Percentiles rank a stretch among this genome's conserved stretches.
phyloP scores from a whole-genome alignment of 2,888 invertebrate genomes.

The Polymixis lichenea region DNA sequence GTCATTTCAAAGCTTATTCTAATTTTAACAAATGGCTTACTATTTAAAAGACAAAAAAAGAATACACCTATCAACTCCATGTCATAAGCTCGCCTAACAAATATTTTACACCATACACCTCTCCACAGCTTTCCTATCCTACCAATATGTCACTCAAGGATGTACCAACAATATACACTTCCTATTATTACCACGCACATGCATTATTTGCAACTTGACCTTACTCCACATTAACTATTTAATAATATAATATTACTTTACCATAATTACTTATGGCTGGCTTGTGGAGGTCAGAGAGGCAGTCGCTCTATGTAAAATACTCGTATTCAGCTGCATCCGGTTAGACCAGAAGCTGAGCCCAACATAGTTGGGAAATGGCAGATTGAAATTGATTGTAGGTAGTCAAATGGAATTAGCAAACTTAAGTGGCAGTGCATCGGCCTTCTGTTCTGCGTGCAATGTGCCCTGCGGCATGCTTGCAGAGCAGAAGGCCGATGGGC shows the following conservation, averaged over 20 bases:
- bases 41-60: neutral
- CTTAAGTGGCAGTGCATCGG: too few relatives aligned
- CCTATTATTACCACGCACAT: constrained; percentile 69
- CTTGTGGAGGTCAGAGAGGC: constrained; percentile 10
- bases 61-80: neutral
- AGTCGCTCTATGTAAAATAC: neutral
- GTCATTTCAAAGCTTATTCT: too few relatives aligned
- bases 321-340: neutral
- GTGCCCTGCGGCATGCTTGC: too few relatives aligned
- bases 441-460: too few relatives aligned
- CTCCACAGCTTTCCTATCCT: constrained; percentile 66
- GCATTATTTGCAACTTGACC: constrained; percentile 63
- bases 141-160: constrained; percentile 69
- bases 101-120: constrained; percentile 17
- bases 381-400: too few relatives aligned
- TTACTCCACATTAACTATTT: constrained; percentile 57
- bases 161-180: constrained; percentile 67
- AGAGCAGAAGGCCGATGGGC: too few relatives aligned
- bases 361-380: too few relatives aligned
- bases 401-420: too few relatives aligned
- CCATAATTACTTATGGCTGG: constrained; percentile 10
- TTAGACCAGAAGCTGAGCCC: neutral
- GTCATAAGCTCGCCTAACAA: neutral
- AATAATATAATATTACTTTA: neutral
- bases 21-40: neutral